Percentiles rank a stretch among this genome's conserved stretches.
Conservation (phyloP, 2,888 invertebrate genomes). For the Liposcelis brunnea region DNA sequence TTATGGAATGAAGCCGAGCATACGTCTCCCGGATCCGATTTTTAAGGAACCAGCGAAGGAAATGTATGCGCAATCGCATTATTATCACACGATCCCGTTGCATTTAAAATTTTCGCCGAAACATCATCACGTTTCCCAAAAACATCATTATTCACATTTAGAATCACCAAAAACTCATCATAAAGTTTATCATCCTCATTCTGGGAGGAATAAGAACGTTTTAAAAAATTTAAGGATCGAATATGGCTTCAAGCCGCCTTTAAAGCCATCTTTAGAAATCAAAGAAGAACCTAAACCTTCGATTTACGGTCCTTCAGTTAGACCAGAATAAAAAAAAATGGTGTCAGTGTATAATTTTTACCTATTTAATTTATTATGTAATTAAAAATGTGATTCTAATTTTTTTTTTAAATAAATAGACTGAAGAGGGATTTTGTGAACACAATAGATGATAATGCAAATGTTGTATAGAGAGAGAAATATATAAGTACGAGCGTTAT, state of each 20-base stretch:
- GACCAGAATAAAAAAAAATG: slow-evolving; percentile 18
- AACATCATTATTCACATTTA: no score
- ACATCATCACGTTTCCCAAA: not conserved
- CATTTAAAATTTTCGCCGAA: not conserved
- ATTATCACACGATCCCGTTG: slow-evolving; percentile 4
- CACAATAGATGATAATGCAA: no score
- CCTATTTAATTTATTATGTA: not conserved
- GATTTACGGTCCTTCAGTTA: slow-evolving; percentile 22
- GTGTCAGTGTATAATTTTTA: not conserved
- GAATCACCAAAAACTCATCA: not conserved
- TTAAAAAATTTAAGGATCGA: slow-evolving; percentile 37
- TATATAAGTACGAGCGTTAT: no score
- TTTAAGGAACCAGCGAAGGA: not conserved
- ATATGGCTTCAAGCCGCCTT: slow-evolving; percentile 62
- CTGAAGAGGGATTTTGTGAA: no score
- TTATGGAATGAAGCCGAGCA: not conserved
- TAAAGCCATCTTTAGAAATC: slow-evolving; percentile 63
- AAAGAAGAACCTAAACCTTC: slow-evolving; percentile 36
- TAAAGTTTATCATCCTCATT: not conserved
- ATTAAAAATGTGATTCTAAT: no score
- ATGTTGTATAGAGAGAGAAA: no score
- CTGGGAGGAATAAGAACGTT: not conserved
- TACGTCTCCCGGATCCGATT: not conserved
- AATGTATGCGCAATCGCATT: not conserved
- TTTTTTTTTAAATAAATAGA: no score